Evolutionary conservation across 2,888 invertebrate species (phyloP).

Genomic region (Ormyrus nitidulus): DNA sequence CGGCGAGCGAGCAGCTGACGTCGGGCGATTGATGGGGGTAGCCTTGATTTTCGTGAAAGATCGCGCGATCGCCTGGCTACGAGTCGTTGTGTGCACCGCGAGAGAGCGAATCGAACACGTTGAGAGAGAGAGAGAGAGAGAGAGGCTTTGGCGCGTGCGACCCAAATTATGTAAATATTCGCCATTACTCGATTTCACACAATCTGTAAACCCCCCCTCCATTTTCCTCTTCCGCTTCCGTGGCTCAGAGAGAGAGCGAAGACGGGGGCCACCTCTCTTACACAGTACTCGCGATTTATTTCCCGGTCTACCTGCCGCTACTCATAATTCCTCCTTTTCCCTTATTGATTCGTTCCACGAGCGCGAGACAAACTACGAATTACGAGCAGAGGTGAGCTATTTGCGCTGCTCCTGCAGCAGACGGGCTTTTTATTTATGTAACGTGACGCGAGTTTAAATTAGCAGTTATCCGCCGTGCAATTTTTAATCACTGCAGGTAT

Average conservation of each 20-base stretch:
- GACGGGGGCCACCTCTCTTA: neutral
- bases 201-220: neutral
- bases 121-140: slow-evolving; percentile 21
- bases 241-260: neutral
- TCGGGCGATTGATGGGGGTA: too few relatives aligned
- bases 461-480: too few relatives aligned
- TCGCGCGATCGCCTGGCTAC: slow-evolving; percentile 59
- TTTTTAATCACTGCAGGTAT: too few relatives aligned
- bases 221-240: slow-evolving; percentile 7
- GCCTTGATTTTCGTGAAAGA: slow-evolving; percentile 60
- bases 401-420: too few relatives aligned
- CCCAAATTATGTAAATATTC: slow-evolving; percentile 62
- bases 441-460: too few relatives aligned
- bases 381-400: neutral
- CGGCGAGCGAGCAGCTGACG: too few relatives aligned
- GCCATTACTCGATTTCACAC: slow-evolving; percentile 46
- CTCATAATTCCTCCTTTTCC: neutral
- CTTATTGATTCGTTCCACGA: slow-evolving; percentile 1
- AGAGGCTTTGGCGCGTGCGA: slow-evolving; percentile 52
- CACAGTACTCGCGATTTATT: neutral
- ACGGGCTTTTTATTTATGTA: too few relatives aligned
- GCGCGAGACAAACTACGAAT: neutral
- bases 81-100: slow-evolving; percentile 54
- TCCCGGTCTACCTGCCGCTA: neutral
- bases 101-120: neutral